Conservation (phyloP, 2,113 vertebrate species). For the Sardina pilchardus region DNA sequence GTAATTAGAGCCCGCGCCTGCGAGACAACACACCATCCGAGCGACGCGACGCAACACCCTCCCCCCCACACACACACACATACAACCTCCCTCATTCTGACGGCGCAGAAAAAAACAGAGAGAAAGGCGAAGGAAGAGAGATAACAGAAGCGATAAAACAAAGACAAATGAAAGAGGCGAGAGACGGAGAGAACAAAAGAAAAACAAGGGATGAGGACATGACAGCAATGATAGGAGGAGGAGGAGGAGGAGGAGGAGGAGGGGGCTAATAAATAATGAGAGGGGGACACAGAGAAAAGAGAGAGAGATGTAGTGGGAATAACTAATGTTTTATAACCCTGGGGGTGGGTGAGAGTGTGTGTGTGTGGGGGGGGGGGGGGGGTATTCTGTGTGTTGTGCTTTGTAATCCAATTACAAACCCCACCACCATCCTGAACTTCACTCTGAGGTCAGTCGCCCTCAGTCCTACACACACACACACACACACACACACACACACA, state of each 20-base stretch:
- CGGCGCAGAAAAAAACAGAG: not conserved
- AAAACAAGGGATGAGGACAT: not conserved
- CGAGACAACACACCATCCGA: not conserved
- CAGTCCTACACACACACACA: conserved; percentile 28
- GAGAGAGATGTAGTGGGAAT: no score
- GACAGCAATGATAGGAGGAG: not conserved
- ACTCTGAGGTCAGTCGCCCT: conserved; percentile 76
- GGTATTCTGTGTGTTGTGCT: conserved; percentile 73
- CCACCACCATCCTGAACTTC: conserved; percentile 65
- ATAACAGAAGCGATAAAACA: not conserved
- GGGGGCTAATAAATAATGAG: not conserved
- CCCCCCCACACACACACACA: not conserved
- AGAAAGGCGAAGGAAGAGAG: not conserved
- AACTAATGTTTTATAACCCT: no score
- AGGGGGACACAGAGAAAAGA: no score
- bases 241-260: no score
- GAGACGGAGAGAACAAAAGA: not conserved
- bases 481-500: not conserved
- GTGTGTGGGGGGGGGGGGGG: not conserved
- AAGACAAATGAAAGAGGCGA: not conserved
- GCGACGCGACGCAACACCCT: not conserved
- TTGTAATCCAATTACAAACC: conserved; percentile 75
- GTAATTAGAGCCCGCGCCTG: conserved; percentile 33
- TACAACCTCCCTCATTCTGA: not conserved
- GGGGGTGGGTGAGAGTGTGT: not conserved